phyloP scores from a whole-genome alignment of 2,797 vertebrate species.

The Gastrophryne carolinensis region DNA sequence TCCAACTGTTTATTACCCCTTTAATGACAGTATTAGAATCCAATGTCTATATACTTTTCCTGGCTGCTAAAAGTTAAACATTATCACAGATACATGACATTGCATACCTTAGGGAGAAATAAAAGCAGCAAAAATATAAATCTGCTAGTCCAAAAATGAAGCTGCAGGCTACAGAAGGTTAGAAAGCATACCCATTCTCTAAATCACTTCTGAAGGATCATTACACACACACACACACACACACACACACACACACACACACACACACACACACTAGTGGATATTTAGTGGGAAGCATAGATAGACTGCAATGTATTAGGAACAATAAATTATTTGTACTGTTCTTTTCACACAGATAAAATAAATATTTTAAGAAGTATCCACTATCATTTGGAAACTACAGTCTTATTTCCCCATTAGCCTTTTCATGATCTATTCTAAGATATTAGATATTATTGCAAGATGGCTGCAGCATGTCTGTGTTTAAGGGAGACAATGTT shows the following conservation, averaged over 20 bases:
- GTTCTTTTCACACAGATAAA: conserved; percentile 26
- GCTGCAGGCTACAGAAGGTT: conserved; percentile 17
- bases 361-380: too few relatives aligned
- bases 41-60: too few relatives aligned
- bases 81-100: not conserved
- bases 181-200: conserved; percentile 30
- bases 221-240: conserved; percentile 13
- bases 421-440: too few relatives aligned
- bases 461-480: too few relatives aligned
- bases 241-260: not conserved
- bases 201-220: conserved; percentile 37
- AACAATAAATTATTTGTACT: conserved; percentile 26
- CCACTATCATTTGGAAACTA: too few relatives aligned
- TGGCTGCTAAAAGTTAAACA: not conserved
- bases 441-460: too few relatives aligned
- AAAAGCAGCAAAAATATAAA: conserved; percentile 9
- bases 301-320: conserved; percentile 29
- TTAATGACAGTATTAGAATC: too few relatives aligned
- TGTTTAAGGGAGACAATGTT: too few relatives aligned
- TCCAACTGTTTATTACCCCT: too few relatives aligned
- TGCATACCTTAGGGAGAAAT: conserved; percentile 13
- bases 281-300: conserved; percentile 19
- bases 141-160: not conserved
- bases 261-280: conserved; percentile 6
- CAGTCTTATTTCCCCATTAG: too few relatives aligned